Base-by-base conservation (phyloP, 2,888 invertebrate genomes). In the Allygus modestus region DNA sequence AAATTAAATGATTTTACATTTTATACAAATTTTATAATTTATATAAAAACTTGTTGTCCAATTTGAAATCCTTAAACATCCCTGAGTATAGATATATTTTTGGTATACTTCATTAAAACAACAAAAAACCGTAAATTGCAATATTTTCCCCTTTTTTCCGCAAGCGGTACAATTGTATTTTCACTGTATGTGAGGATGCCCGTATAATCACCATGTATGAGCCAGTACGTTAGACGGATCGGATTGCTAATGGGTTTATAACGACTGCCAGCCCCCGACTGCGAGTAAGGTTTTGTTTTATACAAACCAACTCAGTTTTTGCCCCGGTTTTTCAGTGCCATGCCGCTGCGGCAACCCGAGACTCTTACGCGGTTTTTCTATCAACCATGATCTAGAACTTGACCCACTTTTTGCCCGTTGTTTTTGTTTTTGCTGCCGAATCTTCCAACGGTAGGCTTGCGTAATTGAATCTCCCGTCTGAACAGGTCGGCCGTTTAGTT, bases 291-390 rank as follows among this genome's bases (percentile, higher is more conserved):
- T 77, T 77, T 77, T 77, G 77, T 77, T 77, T 77, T 51, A 5
- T 43, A 77, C 77, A 77, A 77, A 77, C 77, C 77, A 73, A 23
- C 17, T 33, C 77, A 51, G 77, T 77, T 77, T 77, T 77, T 77
- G 51, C 51, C 17, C 7, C 28, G 41, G 26, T 77, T 77, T 77
- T 77, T 77, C 51, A 77, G 7, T 9, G n/a, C 7, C 73, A 0
- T 9, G n/a, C 7, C 73, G 33, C 43, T 43, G 73, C 73, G 73
- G 73, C 43, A 73, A 51, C 77, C 1, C 77, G 28, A 77, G 51
- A 46, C 26, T 77, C 77, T 77, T 46, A 28, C 51, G 77, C 51
- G 77, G 77, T 77, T 77, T 77, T 77, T 77, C 46, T 51, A 77
- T 77, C 77, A 20, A 26, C 77, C 77, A 46, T 46, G 77, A 77